Conservation (phyloP, 2,113 vertebrate species). For the Rhegmatorhina hoffmannsi region DNA sequence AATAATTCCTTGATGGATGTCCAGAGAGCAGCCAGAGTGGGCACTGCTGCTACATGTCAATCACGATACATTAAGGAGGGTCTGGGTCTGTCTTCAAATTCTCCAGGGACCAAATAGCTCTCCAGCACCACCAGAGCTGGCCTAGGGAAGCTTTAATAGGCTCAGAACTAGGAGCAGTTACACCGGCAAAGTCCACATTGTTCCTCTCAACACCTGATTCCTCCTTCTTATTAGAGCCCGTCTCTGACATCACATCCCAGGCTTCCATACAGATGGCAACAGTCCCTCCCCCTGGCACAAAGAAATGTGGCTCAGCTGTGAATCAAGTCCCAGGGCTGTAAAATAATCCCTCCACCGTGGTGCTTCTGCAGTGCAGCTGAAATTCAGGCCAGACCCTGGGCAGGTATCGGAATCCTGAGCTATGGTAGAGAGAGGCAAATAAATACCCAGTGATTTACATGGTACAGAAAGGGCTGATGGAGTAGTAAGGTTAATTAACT, state of each 20-base stretch:
- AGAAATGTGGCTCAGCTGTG: neutral
- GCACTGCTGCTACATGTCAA: neutral
- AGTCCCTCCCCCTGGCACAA: neutral
- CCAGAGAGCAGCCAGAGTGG: neutral
- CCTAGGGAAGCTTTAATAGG: neutral
- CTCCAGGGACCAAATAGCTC: neutral
- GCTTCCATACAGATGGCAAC: neutral
- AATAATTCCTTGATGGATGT: neutral
- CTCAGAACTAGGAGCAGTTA: neutral
- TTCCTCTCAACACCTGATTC: neutral
- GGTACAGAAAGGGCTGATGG: neutral
- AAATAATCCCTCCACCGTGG: neutral
- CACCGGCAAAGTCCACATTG: neutral
- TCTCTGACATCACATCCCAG: constrained; percentile 10
- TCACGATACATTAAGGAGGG: neutral
- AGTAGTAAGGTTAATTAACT: constrained; percentile 23
- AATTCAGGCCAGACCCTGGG: neutral
- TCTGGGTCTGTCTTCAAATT: neutral
- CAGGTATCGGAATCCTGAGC: neutral
- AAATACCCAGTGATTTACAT: neutral
- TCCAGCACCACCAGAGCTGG: neutral
- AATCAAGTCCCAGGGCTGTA: neutral
- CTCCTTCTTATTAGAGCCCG: neutral
- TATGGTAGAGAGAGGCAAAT: neutral
- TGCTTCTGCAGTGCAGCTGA: neutral